Base-by-base conservation (phyloP, 92 coral and sea anemone genomes). In the Desmophyllum pertusum region DNA sequence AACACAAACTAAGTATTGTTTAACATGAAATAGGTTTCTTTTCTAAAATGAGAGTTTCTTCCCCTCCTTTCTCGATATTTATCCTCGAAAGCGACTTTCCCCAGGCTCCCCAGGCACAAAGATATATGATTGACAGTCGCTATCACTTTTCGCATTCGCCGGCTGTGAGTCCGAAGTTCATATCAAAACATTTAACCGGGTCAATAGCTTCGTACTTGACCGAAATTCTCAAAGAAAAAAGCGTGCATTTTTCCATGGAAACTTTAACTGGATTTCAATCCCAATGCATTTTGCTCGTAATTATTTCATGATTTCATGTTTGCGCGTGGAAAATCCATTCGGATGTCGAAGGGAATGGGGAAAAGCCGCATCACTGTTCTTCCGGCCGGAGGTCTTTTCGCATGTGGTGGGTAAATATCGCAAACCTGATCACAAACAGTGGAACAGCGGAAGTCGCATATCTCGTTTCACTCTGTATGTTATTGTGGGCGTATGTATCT, bases 391-490 rank as follows among this genome's bases (percentile, higher is more conserved):
- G 53, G 50, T 40, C 66, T 21, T n/a, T 53, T 23, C 50, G 45
- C 81, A 61, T 61, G 55, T 37, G 45, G 40, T n/a, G 51, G 71
- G 40, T 40, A 78, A 42, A 78, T 17, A 40, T 38, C 48, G 71
- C 42, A 59, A 40, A 70, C 31, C 15, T 23, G 43, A 75, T 23
- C 78, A 33, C 79, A 18, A 31, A 25, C 72, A 61, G 40, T 21
- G 73, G 53, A 38, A 45, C 6, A 64, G 18, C 73, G 73, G 73
- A 79, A 79, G 29, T n/a, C 27, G 43, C 31, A 23, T 79, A 79
- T 79, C 73, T 36, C 25, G 31, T 79, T 79, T 63, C 83, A 21
- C 11, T 66, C 43, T 29, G 52, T 33, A 6, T 13, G 73, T 31
- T 64, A 7, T 19, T 31, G 74, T 67, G 37, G 71, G 42, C 18